phyloP scores from a whole-genome alignment of 2,797 vertebrate genomes.

The Monodelphis domestica region DNA sequence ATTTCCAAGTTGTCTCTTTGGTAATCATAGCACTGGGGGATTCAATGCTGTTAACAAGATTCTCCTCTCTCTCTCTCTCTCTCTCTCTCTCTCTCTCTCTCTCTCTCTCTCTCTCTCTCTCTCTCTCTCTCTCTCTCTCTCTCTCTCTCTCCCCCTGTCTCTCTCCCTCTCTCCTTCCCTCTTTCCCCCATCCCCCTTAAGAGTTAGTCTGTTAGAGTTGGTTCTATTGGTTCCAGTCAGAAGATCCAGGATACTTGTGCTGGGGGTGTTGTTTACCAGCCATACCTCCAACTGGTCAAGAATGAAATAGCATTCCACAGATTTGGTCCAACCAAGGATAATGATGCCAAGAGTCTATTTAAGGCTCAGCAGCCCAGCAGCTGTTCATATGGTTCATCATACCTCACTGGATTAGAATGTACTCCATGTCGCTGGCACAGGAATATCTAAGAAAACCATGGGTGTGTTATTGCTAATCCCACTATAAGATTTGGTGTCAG shows the following conservation, averaged over 20 bases:
- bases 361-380: conserved; percentile 25
- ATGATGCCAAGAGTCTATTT: conserved; percentile 43
- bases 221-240: not conserved
- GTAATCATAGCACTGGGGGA: not conserved
- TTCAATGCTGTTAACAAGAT: not conserved
- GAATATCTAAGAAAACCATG: conserved; percentile 32
- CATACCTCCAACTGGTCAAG: not conserved
- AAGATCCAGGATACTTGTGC: not conserved
- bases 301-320: not conserved
- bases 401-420: not conserved
- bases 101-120: not conserved
- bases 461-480: not conserved
- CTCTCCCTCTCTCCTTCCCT: not conserved
- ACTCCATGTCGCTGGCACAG: not conserved
- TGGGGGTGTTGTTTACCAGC: not conserved
- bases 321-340: not conserved
- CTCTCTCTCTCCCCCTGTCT: not conserved
- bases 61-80: not conserved
- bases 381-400: not conserved
- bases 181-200: not conserved
- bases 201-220: not conserved
- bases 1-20: not conserved
- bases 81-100: too few species aligned
- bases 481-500: not conserved
- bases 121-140: not conserved